Evolutionary conservation across 2,888 invertebrate species (phyloP), one percentile per base, ranked within the genome.

Genomic region (Fragum fragum): DNA sequence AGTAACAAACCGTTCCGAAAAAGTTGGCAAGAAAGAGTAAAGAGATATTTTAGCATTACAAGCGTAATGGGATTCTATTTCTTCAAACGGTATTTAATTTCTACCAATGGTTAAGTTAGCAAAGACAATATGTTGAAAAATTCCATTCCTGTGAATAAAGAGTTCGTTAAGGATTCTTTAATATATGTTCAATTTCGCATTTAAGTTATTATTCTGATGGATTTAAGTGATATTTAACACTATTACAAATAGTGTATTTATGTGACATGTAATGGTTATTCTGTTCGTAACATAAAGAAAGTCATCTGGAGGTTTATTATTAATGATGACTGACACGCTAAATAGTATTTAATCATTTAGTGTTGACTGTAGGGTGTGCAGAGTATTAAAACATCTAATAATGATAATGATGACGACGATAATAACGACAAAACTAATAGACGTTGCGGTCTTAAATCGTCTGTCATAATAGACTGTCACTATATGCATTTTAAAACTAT

Each of bases 41-140:
- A 36, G 32, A 36, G 32, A 36, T 36, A 36, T 36, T 36, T 36
- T 36, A 47, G 47, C n/a, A 47, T 47, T 9, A 18, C 47, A 47
- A 47, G 47, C 14, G 47, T 18, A 47, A 47, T n/a, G 47, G 47
- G 14, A 47, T 47, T 47, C 47, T 47, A 47, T 47, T 47, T 47
- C 47, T 5, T 47, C 47, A 47, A 26, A 66, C 6, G 66, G 42
- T 66, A 66, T 66, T 39, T 21, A 42, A 23, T 66, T 66, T 42
- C 66, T n/a, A 39, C 39, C 11, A 66, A 66, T 42, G 66, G 42
- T 66, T 66, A 18, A 66, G 66, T 36, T 36, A 42, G 66, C 66
- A 66, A 66, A 66, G 66, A 66, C 66, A 66, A 66, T 42, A 14
- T 36, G n/a, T 26, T n/a, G 47, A 47, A 47, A 47, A 47, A 47